Evolutionary conservation across 2,797 vertebrate genomes (phyloP), one percentile per base, ranked within the genome.

Genomic region (Antennarius maculatus): DNA sequence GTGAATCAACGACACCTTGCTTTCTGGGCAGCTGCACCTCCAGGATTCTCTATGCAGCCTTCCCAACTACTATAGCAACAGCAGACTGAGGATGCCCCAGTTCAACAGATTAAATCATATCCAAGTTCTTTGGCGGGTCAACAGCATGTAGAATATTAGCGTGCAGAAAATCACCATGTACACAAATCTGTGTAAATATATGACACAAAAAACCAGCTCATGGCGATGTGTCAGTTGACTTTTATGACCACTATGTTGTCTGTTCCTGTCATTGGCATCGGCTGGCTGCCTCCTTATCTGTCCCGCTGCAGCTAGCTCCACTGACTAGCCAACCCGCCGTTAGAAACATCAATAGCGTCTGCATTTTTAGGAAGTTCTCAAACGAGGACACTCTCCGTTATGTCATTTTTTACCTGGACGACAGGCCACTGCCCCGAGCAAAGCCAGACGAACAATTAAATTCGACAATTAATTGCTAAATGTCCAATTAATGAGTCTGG

Each of bases 251-350:
- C 62, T 4, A 69, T 69, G 71, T 72, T 58, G 64, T 12, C 50
- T 11, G 66, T 50, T 67, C 29, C 69, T 65, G 73, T 80, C 73
- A 74, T 61, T 10, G 45, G n/a, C 31, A 6, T 27, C 71, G 73
- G 79, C 74, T 62, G 71, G 80, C 78, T 66, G 66, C 17, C 53
- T 79, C 23, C 58, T 67, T 69, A 69, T 71, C 81, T 79, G 88
- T 91, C 88, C 89, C 86, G 86, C 86, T 87, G 54, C 77, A 69
- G 89, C 78, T 90, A 91, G 88, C 90, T 79, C 59, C 79, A 0
- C 61, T 17, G 80, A 81, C 81, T 91, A 89, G 65, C 85, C 81
- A 65, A 73, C 70, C 76, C 55, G 75, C 58, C 81, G 50, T 2
- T 17, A 65, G 63, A 70, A 81, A 76, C 86, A 58, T 17, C 71